Conservation (phyloP, 2,888 invertebrate species). For the Diarsia dahlii region DNA sequence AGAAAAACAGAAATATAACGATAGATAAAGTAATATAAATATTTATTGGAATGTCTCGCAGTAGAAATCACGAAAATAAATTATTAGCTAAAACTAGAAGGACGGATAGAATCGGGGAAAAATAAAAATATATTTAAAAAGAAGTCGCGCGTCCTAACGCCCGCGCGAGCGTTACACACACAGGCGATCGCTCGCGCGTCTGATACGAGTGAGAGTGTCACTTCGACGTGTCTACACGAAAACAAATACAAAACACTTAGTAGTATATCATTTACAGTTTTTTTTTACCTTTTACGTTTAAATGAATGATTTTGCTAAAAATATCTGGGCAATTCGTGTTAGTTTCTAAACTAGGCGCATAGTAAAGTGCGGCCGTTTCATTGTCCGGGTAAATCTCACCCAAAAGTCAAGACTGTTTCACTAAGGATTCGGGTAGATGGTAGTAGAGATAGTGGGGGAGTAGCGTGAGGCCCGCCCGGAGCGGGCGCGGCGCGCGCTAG, state of each 20-base stretch:
- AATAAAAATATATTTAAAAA: slow-evolving; percentile 59
- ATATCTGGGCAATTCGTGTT: slow-evolving; percentile 35
- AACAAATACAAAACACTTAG: slow-evolving; percentile 55
- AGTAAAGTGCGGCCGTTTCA: neutral
- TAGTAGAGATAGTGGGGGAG: slow-evolving; percentile 39
- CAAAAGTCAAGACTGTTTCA: slow-evolving; percentile 55
- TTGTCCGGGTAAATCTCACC: slow-evolving; percentile 31
- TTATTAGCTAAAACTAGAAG: slow-evolving; percentile 75
- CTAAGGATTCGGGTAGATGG: slow-evolving; percentile 30
- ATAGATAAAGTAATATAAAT: slow-evolving; percentile 62
- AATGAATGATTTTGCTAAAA: slow-evolving; percentile 39
- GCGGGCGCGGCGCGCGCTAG: slow-evolving; percentile 49
- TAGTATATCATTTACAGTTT: slow-evolving; percentile 56
- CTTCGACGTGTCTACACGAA: slow-evolving; percentile 12
- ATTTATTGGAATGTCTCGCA: slow-evolving; percentile 62
- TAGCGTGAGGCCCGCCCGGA: slow-evolving; percentile 23
- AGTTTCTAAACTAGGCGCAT: slow-evolving; percentile 18
- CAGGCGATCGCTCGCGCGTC: slow-evolving; percentile 14
- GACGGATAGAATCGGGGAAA: slow-evolving; percentile 75
- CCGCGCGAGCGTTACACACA: neutral
- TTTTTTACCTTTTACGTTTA: slow-evolving; percentile 41
- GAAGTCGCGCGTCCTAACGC: slow-evolving; percentile 1
- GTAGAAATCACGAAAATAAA: slow-evolving; percentile 68
- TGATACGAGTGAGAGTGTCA: slow-evolving; percentile 11
- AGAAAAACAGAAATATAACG: slow-evolving; percentile 64